Conservation (phyloP, 2,113 vertebrate genomes). For the Spea multiplicata region DNA sequence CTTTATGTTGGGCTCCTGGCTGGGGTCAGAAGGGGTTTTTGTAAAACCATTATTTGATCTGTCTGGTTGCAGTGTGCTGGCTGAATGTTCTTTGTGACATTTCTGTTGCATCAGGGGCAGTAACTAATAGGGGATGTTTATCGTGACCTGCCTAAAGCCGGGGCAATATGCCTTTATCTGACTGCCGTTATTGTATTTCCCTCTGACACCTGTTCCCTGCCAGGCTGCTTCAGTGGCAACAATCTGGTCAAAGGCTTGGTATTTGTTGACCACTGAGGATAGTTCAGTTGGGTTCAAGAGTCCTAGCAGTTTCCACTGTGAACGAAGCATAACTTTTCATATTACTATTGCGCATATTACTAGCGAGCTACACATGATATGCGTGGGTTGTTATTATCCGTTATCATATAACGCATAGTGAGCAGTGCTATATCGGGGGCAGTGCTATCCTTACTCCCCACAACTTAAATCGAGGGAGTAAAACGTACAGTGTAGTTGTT, state of each 20-base stretch:
- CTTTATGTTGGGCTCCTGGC: conserved; percentile 8
- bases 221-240: background rate
- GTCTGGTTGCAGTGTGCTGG: background rate
- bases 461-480: too few species aligned
- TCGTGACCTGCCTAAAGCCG: background rate
- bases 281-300: background rate
- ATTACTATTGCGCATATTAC: too few species aligned
- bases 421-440: too few species aligned
- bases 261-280: background rate
- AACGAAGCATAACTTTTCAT: background rate
- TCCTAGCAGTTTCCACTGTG: background rate
- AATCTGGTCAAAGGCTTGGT: background rate
- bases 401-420: too few species aligned
- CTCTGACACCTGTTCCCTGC: background rate
- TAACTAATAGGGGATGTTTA: background rate
- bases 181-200: background rate
- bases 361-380: background rate
- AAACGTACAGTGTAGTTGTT: too few species aligned
- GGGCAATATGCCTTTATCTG: background rate
- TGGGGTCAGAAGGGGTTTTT: conserved; percentile 4
- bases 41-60: conserved; percentile 6
- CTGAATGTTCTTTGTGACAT: background rate
- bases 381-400: too few species aligned
- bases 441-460: too few species aligned
- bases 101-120: background rate